These are phyloP conservation scores for Spodoptera littoralis DNA, from an alignment of 2,888 invertebrate species.

Conservation along the genomic window DNA sequence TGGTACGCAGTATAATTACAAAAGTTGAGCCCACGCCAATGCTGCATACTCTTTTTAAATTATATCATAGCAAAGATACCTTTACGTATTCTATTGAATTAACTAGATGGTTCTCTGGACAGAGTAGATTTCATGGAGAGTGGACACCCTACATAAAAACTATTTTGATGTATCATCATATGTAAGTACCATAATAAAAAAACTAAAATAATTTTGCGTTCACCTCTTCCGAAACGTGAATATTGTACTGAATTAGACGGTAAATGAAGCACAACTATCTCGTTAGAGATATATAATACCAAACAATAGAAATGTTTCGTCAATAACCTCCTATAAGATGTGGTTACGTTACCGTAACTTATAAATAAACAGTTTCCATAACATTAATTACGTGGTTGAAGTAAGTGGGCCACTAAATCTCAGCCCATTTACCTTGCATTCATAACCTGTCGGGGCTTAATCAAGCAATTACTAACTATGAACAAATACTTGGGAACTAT, in stretches of 20 bases:
- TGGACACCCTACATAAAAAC: too few relatives aligned
- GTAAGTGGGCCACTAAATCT: slow-evolving; percentile 36
- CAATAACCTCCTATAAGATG: slow-evolving; percentile 11
- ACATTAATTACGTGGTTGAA: slow-evolving; percentile 30
- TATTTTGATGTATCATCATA: too few relatives aligned
- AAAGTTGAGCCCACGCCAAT: slow-evolving; percentile 46
- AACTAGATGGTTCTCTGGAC: slow-evolving; percentile 5
- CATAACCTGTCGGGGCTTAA: slow-evolving; percentile 39
- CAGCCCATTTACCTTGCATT: slow-evolving; percentile 33
- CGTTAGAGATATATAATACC: not conserved
- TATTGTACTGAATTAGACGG: too few relatives aligned
- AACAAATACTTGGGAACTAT: slow-evolving; percentile 31
- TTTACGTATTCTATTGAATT: slow-evolving; percentile 21
- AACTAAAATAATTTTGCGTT: too few relatives aligned
- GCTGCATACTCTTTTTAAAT: slow-evolving; percentile 39
- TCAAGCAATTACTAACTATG: slow-evolving; percentile 47
- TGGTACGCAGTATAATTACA: slow-evolving; percentile 55
- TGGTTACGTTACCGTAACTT: slow-evolving; percentile 8
- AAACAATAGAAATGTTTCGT: not conserved
- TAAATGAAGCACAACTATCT: not conserved
- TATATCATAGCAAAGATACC: slow-evolving; percentile 26
- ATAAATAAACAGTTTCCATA: slow-evolving; percentile 25
- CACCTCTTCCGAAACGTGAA: too few relatives aligned
- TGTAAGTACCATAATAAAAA: too few relatives aligned
- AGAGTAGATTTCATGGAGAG: too few relatives aligned